Evolutionary conservation across 1,140 invertebrate genomes (phyloP).

Genomic region (Andricus grossulariae): DNA sequence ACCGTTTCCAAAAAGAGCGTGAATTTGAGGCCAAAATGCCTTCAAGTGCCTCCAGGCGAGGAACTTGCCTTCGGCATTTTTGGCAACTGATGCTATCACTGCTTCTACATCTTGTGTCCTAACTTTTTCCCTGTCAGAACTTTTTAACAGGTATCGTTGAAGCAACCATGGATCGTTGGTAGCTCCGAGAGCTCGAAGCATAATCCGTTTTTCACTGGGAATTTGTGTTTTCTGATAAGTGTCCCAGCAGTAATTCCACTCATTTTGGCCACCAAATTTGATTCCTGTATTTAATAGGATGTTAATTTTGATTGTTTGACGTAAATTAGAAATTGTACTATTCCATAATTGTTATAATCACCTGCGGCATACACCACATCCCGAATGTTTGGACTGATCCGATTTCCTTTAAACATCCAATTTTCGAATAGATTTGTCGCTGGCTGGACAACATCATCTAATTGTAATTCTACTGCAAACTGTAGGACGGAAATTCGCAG

Average conservation of each 20-base stretch:
- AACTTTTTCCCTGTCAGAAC: slow-evolving; percentile 81
- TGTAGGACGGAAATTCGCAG: slow-evolving; percentile 78
- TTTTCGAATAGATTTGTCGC: slow-evolving; percentile 80
- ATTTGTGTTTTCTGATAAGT: slow-evolving; percentile 82
- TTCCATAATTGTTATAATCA: slow-evolving; percentile 43
- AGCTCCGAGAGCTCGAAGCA: slow-evolving; percentile 83
- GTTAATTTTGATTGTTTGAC: slow-evolving; percentile 3
- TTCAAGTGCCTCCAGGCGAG: slow-evolving; percentile 87
- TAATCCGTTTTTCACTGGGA: slow-evolving; percentile 81
- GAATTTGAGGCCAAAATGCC: slow-evolving; percentile 83
- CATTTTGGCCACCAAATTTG: slow-evolving; percentile 80
- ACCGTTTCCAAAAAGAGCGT: slow-evolving; percentile 81
- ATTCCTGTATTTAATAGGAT: slow-evolving; percentile 65
- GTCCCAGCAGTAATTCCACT: slow-evolving; percentile 87
- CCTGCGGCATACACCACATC: slow-evolving; percentile 86
- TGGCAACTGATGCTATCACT: slow-evolving; percentile 82
- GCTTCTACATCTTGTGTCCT: slow-evolving; percentile 83
- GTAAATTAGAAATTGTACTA: slow-evolving; percentile 30
- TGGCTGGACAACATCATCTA: slow-evolving; percentile 80
- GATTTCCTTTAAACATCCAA: slow-evolving; percentile 80
- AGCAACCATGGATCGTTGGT: slow-evolving; percentile 85
- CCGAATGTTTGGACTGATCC: slow-evolving; percentile 83
- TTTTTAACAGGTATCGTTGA: slow-evolving; percentile 81
- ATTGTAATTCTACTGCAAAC: slow-evolving; percentile 80
- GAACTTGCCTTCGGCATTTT: slow-evolving; percentile 83